Evolutionary conservation across 1,140 invertebrate species (phyloP).

Genomic region (Lamellibrachia luymesi): DNA sequence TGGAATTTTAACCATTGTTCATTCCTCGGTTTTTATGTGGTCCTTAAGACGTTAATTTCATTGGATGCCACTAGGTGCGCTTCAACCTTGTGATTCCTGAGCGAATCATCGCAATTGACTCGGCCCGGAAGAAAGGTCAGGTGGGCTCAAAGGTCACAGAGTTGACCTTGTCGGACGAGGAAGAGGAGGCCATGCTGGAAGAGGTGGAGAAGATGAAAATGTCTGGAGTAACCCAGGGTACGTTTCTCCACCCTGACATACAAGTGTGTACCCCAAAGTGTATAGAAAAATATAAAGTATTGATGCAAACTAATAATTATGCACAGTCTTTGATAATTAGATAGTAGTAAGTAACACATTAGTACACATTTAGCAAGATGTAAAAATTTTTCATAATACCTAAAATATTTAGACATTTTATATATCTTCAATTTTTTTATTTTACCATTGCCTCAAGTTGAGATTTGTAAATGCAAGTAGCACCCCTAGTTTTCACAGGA

Average conservation of each 20-base stretch:
- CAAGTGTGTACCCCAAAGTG: too few species aligned
- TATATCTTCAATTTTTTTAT: too few species aligned
- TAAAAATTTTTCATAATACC: too few species aligned
- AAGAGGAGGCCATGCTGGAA: slow-evolving; percentile 21
- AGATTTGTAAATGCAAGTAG: not conserved
- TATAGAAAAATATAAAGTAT: too few species aligned
- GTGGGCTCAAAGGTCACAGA: not conserved
- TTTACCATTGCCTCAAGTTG: not conserved
- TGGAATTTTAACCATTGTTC: not conserved
- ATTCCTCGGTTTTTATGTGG: not conserved
- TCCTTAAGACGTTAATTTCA: not conserved
- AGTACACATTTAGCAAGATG: too few species aligned
- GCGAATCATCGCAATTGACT: slow-evolving; percentile 2
- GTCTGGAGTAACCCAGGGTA: not conserved
- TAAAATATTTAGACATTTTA: too few species aligned
- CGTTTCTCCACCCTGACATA: not conserved
- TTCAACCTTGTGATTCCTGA: slow-evolving; percentile 1
- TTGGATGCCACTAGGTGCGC: not conserved
- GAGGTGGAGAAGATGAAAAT: slow-evolving; percentile 21
- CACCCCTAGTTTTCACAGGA: not conserved
- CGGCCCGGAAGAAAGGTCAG: not conserved
- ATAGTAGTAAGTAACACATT: too few species aligned
- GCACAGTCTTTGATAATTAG: too few species aligned
- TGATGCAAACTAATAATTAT: too few species aligned
- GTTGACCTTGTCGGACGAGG: slow-evolving; percentile 24